Conservation (phyloP, 2,113 vertebrate genomes). For the Eclectus roratus region DNA sequence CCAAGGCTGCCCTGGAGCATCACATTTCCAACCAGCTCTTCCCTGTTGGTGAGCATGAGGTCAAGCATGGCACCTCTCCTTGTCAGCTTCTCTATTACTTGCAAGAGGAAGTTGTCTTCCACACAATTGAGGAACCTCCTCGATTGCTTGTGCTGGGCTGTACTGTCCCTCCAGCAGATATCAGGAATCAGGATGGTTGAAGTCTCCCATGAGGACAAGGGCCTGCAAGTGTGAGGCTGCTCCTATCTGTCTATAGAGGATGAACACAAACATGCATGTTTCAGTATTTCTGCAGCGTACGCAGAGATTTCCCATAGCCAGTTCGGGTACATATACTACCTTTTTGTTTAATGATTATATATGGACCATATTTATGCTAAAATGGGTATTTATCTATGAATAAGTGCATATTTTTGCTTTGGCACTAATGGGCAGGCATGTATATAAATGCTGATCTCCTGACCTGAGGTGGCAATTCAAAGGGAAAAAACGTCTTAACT, state of each 20-base stretch:
- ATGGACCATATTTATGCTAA: not conserved
- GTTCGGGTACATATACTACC: not conserved
- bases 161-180: not conserved
- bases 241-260: not conserved
- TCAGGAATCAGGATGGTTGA: not conserved
- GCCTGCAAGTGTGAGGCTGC: not conserved
- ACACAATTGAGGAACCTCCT: not conserved
- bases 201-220: not conserved
- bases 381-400: not conserved
- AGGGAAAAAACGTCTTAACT: not conserved
- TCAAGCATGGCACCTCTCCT: too few species aligned
- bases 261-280: not conserved
- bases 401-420: not conserved
- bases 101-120: not conserved
- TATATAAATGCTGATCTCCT: not conserved
- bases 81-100: too few species aligned
- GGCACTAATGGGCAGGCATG: not conserved
- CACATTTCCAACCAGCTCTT: too few species aligned
- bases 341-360: not conserved
- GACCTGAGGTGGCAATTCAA: not conserved
- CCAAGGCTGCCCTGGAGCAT: too few species aligned
- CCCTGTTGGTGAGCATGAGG: too few species aligned
- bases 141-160: not conserved
- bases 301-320: not conserved
- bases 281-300: not conserved